Evolutionary conservation across 2,113 vertebrate species (phyloP).

Genomic region (Ptilonorhynchus violaceus): DNA sequence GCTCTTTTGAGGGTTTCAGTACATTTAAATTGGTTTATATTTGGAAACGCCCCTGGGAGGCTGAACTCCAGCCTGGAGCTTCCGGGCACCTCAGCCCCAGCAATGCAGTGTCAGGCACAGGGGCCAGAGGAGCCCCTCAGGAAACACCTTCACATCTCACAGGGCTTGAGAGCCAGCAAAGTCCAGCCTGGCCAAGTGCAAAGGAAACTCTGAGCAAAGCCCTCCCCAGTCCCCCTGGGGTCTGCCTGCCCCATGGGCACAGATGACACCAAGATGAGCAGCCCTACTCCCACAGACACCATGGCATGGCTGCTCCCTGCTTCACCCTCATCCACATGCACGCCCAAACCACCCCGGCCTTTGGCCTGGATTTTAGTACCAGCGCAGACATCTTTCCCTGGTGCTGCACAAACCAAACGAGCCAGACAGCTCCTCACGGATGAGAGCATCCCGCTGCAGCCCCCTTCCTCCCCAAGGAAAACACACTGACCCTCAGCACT

Average conservation of each 20-base stretch:
- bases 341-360: not conserved
- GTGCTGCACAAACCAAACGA: not conserved
- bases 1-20: not conserved
- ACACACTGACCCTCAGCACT: not conserved
- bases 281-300: not conserved
- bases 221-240: not conserved
- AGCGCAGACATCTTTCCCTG: not conserved
- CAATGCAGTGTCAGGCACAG: fast-evolving
- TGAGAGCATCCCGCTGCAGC: not conserved
- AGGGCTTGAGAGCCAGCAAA: not conserved
- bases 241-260: not conserved
- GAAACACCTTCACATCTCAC: not conserved
- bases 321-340: not conserved
- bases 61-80: not conserved
- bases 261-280: not conserved
- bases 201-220: not conserved
- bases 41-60: not conserved
- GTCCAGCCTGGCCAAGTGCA: fast-evolving
- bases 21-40: not conserved
- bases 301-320: not conserved
- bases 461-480: not conserved
- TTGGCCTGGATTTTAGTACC: not conserved
- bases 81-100: not conserved
- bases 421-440: not conserved
- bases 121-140: not conserved